Evolutionary conservation across 2,113 vertebrate genomes (phyloP).

Genomic region (Sigmodon hispidus): DNA sequence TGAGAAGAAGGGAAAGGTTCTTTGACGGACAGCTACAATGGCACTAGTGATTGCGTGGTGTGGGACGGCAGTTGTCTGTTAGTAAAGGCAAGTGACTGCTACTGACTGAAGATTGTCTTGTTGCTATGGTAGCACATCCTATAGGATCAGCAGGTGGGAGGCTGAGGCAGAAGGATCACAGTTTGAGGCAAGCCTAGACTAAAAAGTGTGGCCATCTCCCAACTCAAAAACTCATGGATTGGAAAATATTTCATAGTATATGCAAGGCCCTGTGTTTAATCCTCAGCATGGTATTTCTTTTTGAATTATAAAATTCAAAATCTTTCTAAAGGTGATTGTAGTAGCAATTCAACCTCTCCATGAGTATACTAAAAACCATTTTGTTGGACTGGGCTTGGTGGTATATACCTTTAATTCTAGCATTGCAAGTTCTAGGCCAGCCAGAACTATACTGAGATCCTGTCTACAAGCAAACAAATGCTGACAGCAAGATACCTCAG

Average conservation of each 20-base stretch:
- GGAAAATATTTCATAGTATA: not conserved
- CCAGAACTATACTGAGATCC: not conserved
- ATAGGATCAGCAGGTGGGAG: not conserved
- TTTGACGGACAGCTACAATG: not conserved
- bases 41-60: not conserved
- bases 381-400: not conserved
- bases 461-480: not conserved
- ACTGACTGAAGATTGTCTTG: not conserved
- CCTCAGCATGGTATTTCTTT: not conserved
- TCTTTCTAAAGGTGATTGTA: not conserved
- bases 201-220: no score
- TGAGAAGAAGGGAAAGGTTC: not conserved
- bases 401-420: not conserved
- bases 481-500: not conserved
- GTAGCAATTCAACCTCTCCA: not conserved
- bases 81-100: not conserved
- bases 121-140: not conserved
- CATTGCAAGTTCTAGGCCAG: not conserved
- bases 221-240: not conserved
- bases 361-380: not conserved
- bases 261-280: not conserved
- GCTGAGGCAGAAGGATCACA: not conserved
- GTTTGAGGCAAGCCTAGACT: not conserved
- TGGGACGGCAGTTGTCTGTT: not conserved
- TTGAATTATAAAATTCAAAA: not conserved